Evolutionary conservation across 2,113 vertebrate species (phyloP), one percentile per base, ranked within the genome.

Genomic region (Turdus rufiventris): DNA sequence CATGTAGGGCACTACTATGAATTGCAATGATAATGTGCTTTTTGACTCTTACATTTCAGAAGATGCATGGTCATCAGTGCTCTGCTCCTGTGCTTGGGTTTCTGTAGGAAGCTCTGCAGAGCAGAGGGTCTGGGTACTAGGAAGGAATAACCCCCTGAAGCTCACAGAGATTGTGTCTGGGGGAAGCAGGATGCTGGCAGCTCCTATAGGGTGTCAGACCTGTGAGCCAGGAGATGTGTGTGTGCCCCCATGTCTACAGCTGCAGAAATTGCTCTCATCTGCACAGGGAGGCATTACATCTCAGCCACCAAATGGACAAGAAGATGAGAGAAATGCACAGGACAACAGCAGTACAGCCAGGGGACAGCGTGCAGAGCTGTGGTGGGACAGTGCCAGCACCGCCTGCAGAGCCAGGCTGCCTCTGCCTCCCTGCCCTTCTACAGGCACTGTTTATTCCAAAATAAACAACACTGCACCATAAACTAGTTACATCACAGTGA

Each of bases 391-490:
- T 57, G 74, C 26, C 66, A 71, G 28, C 5, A 1, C 24, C 42
- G 85, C 25, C 56, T 10, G 12, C 1, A 5, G 21, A 31, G 36
- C 36, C 62, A 57, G 72, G 62, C 54, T 86, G 51, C 60, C 48
- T 51, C 88, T 47, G 43, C 51, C 88, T 47, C 53, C 57, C 25
- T 43, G 28, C 53, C 68, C 57, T 43, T 51, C 62, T 1, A 19
- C 0, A 18, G 50, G 48, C 38, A 76, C 38, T 0, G 1, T 29
- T 29, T 17, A 19, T 25, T 33, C 58, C 34, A 20, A 45, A 73
- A 65, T 18, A 47, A 71, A 77, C 21, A 66, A 10, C 6, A 18
- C 68, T 12, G 45, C 66, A 43, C 45, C 38, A 42, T 10, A 24
- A 17, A 63, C 67, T 21, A 18, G 38, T 29, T 29, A 67, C 58